Evolutionary conservation across 2,113 vertebrate species (phyloP).

Genomic region (Pipra filicauda): DNA sequence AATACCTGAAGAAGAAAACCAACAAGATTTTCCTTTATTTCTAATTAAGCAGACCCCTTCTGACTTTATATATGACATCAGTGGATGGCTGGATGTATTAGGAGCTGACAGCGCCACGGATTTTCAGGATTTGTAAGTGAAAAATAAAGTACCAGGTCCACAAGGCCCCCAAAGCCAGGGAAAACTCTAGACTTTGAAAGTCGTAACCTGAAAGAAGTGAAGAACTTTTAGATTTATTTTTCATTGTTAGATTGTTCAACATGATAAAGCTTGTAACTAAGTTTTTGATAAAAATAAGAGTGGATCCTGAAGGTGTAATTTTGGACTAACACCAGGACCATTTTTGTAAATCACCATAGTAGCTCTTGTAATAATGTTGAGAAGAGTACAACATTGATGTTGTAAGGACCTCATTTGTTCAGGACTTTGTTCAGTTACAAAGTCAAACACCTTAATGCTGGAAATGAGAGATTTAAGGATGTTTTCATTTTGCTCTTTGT

Average conservation of each 20-base stretch:
- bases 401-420: background rate
- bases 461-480: background rate
- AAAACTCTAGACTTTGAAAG: background rate
- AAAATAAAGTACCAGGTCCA: background rate
- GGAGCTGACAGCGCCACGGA: background rate
- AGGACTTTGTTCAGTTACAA: background rate
- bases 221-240: background rate
- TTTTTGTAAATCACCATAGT: background rate
- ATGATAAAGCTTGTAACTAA: background rate
- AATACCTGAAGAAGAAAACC: background rate
- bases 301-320: background rate
- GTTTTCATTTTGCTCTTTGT: background rate
- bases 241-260: background rate
- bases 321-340: background rate
- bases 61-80: background rate
- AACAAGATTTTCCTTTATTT: background rate
- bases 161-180: background rate
- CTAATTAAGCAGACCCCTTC: background rate
- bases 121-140: background rate
- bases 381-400: background rate
- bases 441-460: background rate
- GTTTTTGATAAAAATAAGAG: background rate
- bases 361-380: background rate
- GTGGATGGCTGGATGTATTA: background rate
- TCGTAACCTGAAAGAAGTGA: background rate